Conservation (phyloP, 2,113 vertebrate genomes). For the Pica pica region DNA sequence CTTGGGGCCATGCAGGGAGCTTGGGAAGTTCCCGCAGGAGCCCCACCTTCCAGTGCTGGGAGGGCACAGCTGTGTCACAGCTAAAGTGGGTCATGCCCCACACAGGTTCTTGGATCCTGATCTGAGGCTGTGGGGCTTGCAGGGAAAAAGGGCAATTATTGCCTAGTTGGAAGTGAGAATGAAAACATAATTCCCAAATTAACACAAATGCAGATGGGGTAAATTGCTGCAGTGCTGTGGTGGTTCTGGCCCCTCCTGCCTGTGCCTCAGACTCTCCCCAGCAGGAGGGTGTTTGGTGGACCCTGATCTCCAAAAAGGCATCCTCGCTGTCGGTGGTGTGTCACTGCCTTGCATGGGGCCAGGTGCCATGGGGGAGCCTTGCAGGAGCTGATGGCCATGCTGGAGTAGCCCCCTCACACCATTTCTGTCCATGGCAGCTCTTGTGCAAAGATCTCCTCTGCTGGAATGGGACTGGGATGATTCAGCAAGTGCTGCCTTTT, state of each 20-base stretch:
- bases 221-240: background rate
- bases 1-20: accelerated
- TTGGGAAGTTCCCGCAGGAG: background rate
- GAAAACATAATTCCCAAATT: background rate
- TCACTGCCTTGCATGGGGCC: accelerated
- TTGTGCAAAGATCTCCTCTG: accelerated
- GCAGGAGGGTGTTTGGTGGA: background rate
- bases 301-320: background rate
- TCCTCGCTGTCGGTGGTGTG: accelerated
- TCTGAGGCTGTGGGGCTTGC: background rate
- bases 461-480: background rate
- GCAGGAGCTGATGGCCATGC: background rate
- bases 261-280: background rate
- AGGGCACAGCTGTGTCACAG: background rate
- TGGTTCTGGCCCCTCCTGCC: background rate
- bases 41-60: accelerated
- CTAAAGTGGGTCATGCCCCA: background rate
- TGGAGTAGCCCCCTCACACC: accelerated
- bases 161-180: background rate
- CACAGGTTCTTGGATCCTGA: background rate
- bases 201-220: accelerated
- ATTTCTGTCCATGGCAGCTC: background rate
- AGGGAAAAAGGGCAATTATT: background rate
- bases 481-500: accelerated
- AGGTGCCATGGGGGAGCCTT: background rate